These are phyloP conservation scores for Petaurus breviceps DNA, from an alignment of 2,113 vertebrate species.

Conservation along the genomic window DNA sequence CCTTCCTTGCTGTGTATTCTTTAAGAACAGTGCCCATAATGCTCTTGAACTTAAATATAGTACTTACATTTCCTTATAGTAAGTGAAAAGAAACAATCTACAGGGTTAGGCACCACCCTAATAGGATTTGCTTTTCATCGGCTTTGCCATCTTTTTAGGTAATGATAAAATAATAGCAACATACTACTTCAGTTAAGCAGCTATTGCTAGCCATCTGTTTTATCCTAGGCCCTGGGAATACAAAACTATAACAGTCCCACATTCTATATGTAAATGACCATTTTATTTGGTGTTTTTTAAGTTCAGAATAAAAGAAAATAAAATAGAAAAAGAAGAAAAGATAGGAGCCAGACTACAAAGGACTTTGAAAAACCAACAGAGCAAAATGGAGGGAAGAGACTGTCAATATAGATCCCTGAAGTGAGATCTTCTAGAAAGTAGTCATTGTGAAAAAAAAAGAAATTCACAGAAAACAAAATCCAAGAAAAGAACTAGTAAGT, in stretches of 20 bases:
- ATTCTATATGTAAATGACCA: neutral
- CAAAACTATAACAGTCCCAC: neutral
- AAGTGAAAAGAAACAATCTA: neutral
- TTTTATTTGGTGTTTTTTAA: neutral
- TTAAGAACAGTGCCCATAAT: neutral
- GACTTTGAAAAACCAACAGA: neutral
- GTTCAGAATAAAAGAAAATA: neutral
- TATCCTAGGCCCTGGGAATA: neutral
- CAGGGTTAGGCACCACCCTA: too few species aligned
- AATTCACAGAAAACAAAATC: neutral
- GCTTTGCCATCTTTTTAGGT: neutral
- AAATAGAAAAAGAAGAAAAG: neutral
- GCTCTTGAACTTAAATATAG: neutral
- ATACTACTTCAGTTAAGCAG: neutral
- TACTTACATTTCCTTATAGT: neutral
- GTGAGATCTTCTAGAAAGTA: neutral
- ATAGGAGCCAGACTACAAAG: neutral
- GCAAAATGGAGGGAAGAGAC: neutral
- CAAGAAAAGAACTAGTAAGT: neutral
- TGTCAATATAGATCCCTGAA: neutral
- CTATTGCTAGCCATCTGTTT: neutral
- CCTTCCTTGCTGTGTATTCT: neutral
- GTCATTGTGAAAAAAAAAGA: neutral
- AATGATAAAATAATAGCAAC: neutral
- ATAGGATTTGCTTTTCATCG: neutral